Conservation (phyloP, 2,797 vertebrate species). For the Alfaro cultratus region DNA sequence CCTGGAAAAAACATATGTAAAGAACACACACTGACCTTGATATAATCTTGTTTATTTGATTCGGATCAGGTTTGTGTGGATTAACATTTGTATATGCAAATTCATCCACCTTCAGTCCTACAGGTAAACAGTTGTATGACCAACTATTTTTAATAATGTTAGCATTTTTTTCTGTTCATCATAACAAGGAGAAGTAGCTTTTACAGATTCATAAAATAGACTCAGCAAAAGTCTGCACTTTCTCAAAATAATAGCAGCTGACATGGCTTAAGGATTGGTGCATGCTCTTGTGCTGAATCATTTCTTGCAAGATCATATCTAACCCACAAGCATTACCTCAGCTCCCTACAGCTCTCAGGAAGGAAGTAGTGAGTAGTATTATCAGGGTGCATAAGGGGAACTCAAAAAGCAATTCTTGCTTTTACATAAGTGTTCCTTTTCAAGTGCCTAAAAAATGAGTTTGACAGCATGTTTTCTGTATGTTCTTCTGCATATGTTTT, state of each 20-base stretch:
- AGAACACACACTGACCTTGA: too few relatives aligned
- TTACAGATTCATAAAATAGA: conserved; percentile 6
- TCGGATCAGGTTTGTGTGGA: background rate
- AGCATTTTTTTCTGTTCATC: background rate
- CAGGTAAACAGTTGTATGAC: background rate
- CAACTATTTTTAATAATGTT: background rate
- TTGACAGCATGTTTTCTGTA: background rate
- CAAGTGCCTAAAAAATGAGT: background rate
- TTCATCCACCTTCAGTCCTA: background rate
- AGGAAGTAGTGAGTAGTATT: conserved; percentile 11
- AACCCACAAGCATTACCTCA: conserved; percentile 11
- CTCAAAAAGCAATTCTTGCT: background rate
- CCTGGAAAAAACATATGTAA: background rate
- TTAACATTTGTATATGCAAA: conserved; percentile 10
- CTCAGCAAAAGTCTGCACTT: conserved; percentile 5
- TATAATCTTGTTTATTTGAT: background rate
- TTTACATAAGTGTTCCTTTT: background rate
- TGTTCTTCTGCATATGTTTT: background rate
- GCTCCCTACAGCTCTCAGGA: conserved; percentile 16
- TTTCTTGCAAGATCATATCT: conserved; percentile 36
- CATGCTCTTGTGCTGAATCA: conserved; percentile 17
- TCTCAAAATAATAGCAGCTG: conserved; percentile 45
- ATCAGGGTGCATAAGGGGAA: background rate
- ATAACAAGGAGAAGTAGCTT: background rate
- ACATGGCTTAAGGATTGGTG: conserved; percentile 24